These are phyloP conservation scores for Spicauda simplicius DNA, from an alignment of 2,888 invertebrate genomes.

Conservation along the genomic window DNA sequence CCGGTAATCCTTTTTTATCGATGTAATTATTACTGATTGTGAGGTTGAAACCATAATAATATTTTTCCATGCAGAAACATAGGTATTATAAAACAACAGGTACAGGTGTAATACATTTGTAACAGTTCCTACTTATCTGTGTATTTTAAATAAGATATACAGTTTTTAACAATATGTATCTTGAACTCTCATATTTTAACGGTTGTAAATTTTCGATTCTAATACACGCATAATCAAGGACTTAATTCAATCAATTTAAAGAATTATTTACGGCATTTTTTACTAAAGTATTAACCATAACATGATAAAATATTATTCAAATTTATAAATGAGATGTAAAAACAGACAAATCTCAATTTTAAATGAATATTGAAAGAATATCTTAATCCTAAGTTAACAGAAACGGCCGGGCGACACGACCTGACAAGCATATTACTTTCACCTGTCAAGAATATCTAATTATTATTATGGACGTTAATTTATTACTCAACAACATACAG, in stretches of 20 bases:
- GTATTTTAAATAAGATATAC: no score
- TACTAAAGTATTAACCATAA: no score
- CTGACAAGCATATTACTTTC: slow-evolving; percentile 59
- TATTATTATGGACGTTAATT: slow-evolving; percentile 58
- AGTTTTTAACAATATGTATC: no score
- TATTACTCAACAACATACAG: slow-evolving; percentile 41
- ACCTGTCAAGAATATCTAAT: slow-evolving; percentile 55
- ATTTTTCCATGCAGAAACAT: background rate
- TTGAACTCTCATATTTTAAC: no score
- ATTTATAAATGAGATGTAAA: background rate
- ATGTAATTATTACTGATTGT: background rate
- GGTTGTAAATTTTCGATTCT: no score
- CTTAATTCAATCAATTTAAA: no score
- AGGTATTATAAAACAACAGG: background rate
- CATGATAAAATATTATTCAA: background rate
- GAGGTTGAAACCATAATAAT: background rate
- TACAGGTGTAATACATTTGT: no score
- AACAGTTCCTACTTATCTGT: no score
- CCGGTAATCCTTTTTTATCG: background rate
- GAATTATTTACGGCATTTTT: no score
- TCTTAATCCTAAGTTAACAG: slow-evolving; percentile 42
- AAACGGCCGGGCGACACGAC: slow-evolving; percentile 42
- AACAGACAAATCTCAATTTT: slow-evolving; percentile 2
- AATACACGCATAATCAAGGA: no score
- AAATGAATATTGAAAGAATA: slow-evolving; percentile 28